Percentiles rank a stretch among this genome's conserved stretches.
Conservation (phyloP, 2,888 invertebrate species). For the Chymomyza amoena region DNA sequence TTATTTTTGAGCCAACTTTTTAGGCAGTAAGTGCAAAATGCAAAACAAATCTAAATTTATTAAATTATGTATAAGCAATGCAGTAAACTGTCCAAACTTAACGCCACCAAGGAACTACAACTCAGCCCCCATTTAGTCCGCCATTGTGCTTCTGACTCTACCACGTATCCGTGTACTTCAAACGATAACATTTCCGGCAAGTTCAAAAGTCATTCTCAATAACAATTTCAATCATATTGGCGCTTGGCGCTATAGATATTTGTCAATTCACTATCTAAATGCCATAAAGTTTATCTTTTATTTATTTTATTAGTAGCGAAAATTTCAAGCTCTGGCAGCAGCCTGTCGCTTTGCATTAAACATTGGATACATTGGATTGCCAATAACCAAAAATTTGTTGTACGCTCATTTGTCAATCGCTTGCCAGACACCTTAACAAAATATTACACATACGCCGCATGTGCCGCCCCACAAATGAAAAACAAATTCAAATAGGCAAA, state of each 20-base stretch:
- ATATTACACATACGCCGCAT: neutral
- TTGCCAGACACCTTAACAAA: neutral
- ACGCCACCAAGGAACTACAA: no score
- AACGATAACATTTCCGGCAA: neutral
- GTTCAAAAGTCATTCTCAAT: neutral
- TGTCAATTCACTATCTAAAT: neutral
- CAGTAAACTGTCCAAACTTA: no score
- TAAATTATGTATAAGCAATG: no score
- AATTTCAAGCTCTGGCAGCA: neutral
- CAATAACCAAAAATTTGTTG: neutral
- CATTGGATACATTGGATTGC: neutral
- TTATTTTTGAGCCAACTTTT: no score
- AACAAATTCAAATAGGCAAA: neutral
- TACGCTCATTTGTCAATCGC: neutral
- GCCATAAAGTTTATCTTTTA: neutral
- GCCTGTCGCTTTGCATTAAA: neutral
- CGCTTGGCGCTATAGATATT: neutral
- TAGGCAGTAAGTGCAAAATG: no score
- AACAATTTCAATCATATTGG: neutral
- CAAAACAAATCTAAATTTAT: no score
- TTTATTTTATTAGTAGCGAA: neutral
- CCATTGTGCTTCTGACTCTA: no score
- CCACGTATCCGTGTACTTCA: neutral
- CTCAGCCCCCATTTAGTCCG: no score
- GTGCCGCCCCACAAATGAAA: conserved; percentile 1